Base-by-base conservation (phyloP, 2,888 invertebrate species). In the Callyntrura guangdongensis region DNA sequence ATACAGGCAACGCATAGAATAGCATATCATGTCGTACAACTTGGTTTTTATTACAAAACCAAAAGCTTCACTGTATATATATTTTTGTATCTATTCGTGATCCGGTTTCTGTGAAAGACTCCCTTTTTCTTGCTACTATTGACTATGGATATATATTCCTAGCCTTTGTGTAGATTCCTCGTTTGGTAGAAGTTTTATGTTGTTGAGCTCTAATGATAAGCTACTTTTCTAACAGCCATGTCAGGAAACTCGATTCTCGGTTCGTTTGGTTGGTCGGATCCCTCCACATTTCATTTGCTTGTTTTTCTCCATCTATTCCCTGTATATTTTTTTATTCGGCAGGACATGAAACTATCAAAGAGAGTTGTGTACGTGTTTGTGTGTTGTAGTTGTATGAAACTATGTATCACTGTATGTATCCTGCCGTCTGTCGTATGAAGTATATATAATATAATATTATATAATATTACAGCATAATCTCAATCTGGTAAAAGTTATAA, bases 241-340 rank as follows among this genome's bases (percentile, higher is more conserved):
- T 14, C 25, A 72, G 53, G 17, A 72, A 86, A 86, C 86, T 86
- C 72, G 74, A 86, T 86, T 72, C 74, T 86, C 74, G 36, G 74
- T 86, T 86, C 74, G 74, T 69, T 86, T 45, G 59, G 61, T 83
- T 36, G 84, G 72, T 86, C 85, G 86, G 72, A 49, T 86, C 86
- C 86, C 86, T 86, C 74, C 86, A 53, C 74, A 74, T 74, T 84
- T 69, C 69, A 27, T 49, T 74, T 59, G 20, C 25, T 74, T 61
- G 74, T 47, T 86, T n/a, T n/a, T 61, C 85, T 74, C 86, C 74
- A 74, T 69, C 72, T 59, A 72, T 85, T 45, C 72, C n/a, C n/a
- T 72, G 36, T 61, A 82, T 22, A n/a, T n/a, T n/a, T 82, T 59
- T 47, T 64, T 64, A 45, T 72, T 72, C n/a, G 36, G 14, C 67